A percentile compares a stretch with the other conserved stretches of the same genome.
Evolutionary conservation across 1,140 invertebrate genomes (phyloP).

Genomic region (Propsilocerus akamusi): DNA sequence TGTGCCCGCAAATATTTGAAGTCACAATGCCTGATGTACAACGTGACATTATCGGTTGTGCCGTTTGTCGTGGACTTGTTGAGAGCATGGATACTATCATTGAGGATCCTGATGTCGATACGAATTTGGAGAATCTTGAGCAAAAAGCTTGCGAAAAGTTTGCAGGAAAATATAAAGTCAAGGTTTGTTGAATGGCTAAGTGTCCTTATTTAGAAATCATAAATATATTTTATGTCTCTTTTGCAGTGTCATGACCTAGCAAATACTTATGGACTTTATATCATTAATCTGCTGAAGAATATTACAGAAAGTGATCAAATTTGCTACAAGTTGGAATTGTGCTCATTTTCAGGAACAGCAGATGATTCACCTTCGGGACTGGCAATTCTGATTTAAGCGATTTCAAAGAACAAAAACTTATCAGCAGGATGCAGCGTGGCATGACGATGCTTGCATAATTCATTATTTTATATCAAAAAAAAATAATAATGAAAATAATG

Average conservation of each 20-base stretch:
- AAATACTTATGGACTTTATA: neutral
- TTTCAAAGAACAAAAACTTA: no score
- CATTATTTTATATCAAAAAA: no score
- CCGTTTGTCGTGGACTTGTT: neutral
- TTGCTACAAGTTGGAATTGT: neutral
- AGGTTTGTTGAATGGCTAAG: no score
- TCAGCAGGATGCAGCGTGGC: no score
- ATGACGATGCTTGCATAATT: no score
- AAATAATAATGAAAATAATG: no score
- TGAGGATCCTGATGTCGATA: neutral
- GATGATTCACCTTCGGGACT: no score
- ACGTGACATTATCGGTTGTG: neutral
- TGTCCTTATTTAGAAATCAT: no score
- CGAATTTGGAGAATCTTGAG: neutral
- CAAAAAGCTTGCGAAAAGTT: neutral
- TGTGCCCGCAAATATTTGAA: neutral
- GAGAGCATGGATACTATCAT: neutral
- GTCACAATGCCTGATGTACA: neutral
- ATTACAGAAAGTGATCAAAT: neutral
- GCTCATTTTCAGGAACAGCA: neutral
- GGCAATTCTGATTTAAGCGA: no score
- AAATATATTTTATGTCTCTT: no score
- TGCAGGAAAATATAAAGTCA: neutral
- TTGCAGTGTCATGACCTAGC: neutral
- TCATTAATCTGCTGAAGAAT: neutral